phyloP scores from a whole-genome alignment of 2,888 invertebrate species.

The Orchesella flavescens region DNA sequence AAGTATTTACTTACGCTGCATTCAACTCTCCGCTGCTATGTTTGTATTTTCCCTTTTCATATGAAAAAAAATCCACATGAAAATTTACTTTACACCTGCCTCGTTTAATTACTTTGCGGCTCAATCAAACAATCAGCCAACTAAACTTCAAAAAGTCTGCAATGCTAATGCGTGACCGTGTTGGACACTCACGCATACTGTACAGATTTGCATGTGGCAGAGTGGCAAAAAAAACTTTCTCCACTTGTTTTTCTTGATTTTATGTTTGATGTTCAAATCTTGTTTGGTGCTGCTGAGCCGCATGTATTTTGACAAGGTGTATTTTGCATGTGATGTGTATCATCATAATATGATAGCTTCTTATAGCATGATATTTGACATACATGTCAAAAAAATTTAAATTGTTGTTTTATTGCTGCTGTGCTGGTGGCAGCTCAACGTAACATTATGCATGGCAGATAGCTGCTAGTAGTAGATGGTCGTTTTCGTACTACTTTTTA shows the following conservation, averaged over 20 bases:
- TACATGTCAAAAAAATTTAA: too few species aligned
- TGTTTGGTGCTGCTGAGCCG: slow-evolving; percentile 39
- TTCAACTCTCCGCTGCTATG: too few species aligned
- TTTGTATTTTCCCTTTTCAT: too few species aligned
- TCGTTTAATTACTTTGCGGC: background rate
- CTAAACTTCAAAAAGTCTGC: background rate
- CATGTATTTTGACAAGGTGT: slow-evolving; percentile 44
- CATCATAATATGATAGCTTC: background rate
- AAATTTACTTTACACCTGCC: background rate
- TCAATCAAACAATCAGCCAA: background rate
- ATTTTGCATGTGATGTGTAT: background rate
- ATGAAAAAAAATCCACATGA: too few species aligned
- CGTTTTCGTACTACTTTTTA: too few species aligned
- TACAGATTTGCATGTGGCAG: background rate
- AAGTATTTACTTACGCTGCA: too few species aligned
- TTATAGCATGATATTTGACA: too few species aligned
- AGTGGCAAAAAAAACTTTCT: background rate
- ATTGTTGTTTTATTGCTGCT: too few species aligned
- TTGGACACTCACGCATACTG: background rate
- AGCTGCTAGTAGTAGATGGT: too few species aligned
- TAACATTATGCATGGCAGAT: too few species aligned
- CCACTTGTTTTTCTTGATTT: background rate
- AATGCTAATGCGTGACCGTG: too few species aligned
- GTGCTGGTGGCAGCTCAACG: too few species aligned
- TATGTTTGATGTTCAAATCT: background rate